Percentiles rank a stretch among this genome's conserved stretches.
Conservation (phyloP, 2,888 invertebrate species). For the Plutella xylostella region DNA sequence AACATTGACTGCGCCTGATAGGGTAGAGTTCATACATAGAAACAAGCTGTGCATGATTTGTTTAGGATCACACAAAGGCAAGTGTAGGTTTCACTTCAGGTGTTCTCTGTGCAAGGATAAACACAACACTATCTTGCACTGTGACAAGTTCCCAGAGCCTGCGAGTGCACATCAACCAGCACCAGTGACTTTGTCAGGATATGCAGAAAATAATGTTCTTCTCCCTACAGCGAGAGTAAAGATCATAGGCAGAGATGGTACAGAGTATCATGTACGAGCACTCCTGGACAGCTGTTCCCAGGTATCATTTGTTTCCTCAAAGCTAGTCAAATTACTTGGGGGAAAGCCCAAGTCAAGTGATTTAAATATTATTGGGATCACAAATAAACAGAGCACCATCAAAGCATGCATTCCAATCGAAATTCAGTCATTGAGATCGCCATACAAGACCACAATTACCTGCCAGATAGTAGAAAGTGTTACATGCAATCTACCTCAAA, state of each 20-base stretch:
- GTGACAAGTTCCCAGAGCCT: conserved; percentile 15
- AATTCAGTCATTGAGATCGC: background rate
- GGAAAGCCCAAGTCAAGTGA: background rate
- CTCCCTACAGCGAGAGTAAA: conserved; percentile 4
- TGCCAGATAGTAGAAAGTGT: background rate
- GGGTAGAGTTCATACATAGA: too few relatives aligned
- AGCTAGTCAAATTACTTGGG: background rate
- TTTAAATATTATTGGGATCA: background rate
- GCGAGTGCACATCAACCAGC: too few relatives aligned
- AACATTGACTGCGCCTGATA: too few relatives aligned
- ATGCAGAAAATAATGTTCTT: conserved; percentile 11
- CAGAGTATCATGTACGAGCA: background rate
- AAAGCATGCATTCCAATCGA: background rate
- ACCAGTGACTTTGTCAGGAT: conserved; percentile 18
- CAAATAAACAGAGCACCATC: background rate
- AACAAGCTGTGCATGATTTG: too few relatives aligned
- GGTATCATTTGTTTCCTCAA: background rate
- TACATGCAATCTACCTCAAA: background rate
- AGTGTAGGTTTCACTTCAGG: background rate
- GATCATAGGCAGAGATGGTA: background rate
- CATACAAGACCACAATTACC: background rate
- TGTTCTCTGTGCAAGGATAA: background rate
- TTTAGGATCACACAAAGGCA: background rate
- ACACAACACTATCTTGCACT: conserved; percentile 13
- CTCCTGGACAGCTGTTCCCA: conserved; percentile 1